Base-by-base conservation (phyloP, 2,888 invertebrate genomes). In the Omphaloscelis lunosa region DNA sequence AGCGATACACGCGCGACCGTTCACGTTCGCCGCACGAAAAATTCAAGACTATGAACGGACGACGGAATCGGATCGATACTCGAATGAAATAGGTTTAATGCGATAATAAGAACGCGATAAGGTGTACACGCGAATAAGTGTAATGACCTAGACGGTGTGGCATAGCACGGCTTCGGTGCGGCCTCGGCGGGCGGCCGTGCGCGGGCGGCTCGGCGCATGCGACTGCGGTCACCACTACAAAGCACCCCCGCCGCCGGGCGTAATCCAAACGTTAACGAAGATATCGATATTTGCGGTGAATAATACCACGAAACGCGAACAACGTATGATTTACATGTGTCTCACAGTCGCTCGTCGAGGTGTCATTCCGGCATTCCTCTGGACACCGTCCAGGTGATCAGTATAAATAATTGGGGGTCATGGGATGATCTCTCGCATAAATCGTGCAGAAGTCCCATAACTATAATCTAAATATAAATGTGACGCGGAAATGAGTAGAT, bases 101-200 rank as follows among this genome's bases (percentile, higher is more conserved):
- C 96, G 96, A 96, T 96, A 96, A 96, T 94, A 90, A 93, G 93
- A 93, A 91, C 93, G 93, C 95, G 96, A 96, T 96, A 96, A 96
- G 95, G 93, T 91, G 90, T 92, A 95, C 95, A 95, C 95, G 96
- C 95, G 94, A 96, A 96, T 95, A 94, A 93, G 95, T 95, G 92
- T 96, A 93, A 93, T 95, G 95, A 96, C 95, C 95, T 94, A 95
- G 94, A 93, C 95, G 91, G 85, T 89, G 91, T 85, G 90, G 92
- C 93, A 93, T 92, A 90, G 91, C 93, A 94, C 92, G 96, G 96
- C 96, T 96, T 96, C 95, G 89, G 90, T 89, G 87, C 92, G 95
- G 93, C 95, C 94, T 93, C 93, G 94, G 84, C 91, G 92, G 92
- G 92, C 93, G 93, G 94, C 92, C 93, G 91, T 94, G 95, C 95